These are phyloP conservation scores for Mesorhabditis belari DNA, from an alignment of 2,888 invertebrate genomes.

Conservation along the genomic window DNA sequence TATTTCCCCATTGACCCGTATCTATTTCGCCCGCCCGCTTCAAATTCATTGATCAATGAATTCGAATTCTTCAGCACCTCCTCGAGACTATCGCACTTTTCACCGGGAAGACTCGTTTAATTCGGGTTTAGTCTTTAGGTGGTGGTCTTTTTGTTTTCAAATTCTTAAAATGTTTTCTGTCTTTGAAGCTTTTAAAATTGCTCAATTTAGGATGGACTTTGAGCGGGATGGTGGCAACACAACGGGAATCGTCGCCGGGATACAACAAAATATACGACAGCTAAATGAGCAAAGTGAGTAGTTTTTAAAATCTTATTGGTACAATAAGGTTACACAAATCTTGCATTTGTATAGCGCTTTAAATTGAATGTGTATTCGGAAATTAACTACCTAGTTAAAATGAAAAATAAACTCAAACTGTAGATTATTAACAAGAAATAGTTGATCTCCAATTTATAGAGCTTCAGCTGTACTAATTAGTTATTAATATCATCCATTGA, in stretches of 20 bases:
- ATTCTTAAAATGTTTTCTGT: conserved; percentile 8
- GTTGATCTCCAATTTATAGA: no score
- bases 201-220: conserved; percentile 24
- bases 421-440: no score
- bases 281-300: conserved; percentile 27
- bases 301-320: no score
- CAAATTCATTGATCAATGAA: no score
- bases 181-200: conserved; percentile 8
- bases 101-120: not conserved
- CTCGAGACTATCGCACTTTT: not conserved
- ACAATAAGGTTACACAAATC: no score
- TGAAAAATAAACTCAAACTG: no score
- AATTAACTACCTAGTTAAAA: not conserved
- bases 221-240: conserved; percentile 26
- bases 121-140: conserved; percentile 1
- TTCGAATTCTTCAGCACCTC: no score
- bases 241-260: conserved; percentile 16
- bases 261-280: conserved; percentile 29
- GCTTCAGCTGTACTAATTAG: no score
- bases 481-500: not conserved
- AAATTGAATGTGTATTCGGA: no score
- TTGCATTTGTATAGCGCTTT: no score
- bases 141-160: conserved; percentile 1
- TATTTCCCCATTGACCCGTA: no score
- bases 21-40: no score